Base-by-base conservation (phyloP, 1,140 invertebrate species). In the Coelopa frigida region DNA sequence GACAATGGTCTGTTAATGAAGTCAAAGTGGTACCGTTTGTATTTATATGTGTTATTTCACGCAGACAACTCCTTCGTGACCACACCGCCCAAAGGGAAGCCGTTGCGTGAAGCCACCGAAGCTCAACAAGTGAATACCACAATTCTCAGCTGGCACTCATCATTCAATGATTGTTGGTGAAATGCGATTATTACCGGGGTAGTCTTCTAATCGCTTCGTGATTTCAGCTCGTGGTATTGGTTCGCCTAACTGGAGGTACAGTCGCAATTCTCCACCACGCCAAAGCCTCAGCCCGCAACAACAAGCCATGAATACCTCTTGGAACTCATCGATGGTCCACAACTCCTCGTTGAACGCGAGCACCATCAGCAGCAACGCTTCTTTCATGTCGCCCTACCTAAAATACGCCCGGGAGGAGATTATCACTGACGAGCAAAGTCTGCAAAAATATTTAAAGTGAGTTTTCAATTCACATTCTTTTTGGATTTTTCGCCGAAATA, bases 381-480 rank as follows among this genome's bases (percentile, higher is more conserved):
- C 58, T 3, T 61, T 61, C n/a, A 49, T 54, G 48, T 65, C 65
- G 8, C 59, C 66, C 8, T 68, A 68, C 15, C 54, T 46, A 0
- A 63, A 61, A 39, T 56, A 60, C 12, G 49, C 60, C 8, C 55
- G 54, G 4, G 56, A 72, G 12, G 70, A 72, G 36, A 57, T 62
- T n/a, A 71, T 74, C n/a, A 62, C 57, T 1, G 72, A 76, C 50
- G 68, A 73, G 36, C 56, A 73, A 21, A 61, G 63, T 24, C 52
- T 76, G 33, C 56, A 67, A 5, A 55, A 72, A 22, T 68, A 73
- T 49, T 62, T 75, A 41, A 68, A 67, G 56, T 58, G 27, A 51
- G 29, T 49, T 21, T 44, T 36, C 12, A 20, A n/a, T 37, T 38
- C 11, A 23, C 31, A 31, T 46, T 42, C 29, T 5, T 26, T 1